Evolutionary conservation across 2,797 vertebrate species (phyloP).

Genomic region (Thunnus albacares): DNA sequence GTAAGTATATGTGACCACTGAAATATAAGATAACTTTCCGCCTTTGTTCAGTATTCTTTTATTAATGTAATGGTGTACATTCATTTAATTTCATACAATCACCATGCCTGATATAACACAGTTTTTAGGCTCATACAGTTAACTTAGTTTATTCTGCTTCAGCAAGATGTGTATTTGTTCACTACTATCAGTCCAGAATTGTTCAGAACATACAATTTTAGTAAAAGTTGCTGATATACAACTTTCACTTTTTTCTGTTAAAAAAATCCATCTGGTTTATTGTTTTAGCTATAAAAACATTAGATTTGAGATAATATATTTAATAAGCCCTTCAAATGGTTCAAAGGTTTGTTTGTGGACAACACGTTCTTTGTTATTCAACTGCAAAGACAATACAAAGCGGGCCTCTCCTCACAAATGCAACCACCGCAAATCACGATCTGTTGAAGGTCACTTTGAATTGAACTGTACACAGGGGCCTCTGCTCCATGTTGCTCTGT

Average conservation of each 20-base stretch:
- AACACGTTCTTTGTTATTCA: slow-evolving; percentile 63
- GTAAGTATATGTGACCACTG: no score
- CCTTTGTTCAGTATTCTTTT: background rate
- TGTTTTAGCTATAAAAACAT: background rate
- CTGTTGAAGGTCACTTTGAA: slow-evolving; percentile 75
- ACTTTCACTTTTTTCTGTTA: no score
- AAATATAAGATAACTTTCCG: no score
- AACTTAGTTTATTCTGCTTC: background rate
- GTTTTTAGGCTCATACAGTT: background rate
- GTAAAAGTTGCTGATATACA: no score
- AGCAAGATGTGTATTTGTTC: background rate
- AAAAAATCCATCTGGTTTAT: background rate
- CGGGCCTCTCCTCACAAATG: slow-evolving; percentile 76
- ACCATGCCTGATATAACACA: no score
- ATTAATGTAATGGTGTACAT: no score
- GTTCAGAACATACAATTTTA: no score
- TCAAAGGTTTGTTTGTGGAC: slow-evolving; percentile 50
- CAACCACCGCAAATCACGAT: slow-evolving; percentile 76
- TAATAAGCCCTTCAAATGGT: slow-evolving; percentile 4
- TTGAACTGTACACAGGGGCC: slow-evolving; percentile 63
- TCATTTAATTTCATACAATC: background rate
- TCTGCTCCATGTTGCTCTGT: slow-evolving; percentile 80
- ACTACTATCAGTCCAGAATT: background rate
- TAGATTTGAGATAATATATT: background rate
- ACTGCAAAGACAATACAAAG: slow-evolving; percentile 64